Percentiles rank a stretch among this genome's conserved stretches.
Evolutionary conservation across 2,888 invertebrate genomes (phyloP).

Genomic region (Lumbricus terrestris): DNA sequence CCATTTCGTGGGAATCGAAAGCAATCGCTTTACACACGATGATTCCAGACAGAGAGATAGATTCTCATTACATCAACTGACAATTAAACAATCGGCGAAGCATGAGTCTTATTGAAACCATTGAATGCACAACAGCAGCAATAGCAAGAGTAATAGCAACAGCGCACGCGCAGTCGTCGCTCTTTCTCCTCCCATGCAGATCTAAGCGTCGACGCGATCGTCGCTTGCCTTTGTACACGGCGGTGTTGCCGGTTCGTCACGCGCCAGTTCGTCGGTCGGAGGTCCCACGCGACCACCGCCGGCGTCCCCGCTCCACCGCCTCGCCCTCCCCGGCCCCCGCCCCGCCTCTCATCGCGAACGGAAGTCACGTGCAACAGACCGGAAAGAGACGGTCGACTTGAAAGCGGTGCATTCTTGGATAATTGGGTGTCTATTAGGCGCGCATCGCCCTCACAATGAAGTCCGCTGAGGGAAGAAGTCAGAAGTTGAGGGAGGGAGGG

Average conservation of each 20-base stretch:
- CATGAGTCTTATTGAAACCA: background rate
- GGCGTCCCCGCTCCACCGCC: background rate
- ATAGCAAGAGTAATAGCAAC: no score
- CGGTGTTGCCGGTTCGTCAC: background rate
- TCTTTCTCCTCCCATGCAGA: background rate
- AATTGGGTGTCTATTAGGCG: slow-evolving; percentile 13
- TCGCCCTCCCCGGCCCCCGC: background rate
- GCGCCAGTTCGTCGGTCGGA: background rate
- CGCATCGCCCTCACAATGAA: background rate
- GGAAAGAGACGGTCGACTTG: background rate
- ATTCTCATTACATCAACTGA: background rate
- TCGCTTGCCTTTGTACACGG: background rate
- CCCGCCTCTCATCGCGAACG: background rate
- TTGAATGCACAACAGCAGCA: background rate
- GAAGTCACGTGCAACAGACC: slow-evolving; percentile 14
- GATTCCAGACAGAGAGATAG: no score
- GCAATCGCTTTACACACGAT: background rate
- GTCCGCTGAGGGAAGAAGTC: background rate
- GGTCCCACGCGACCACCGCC: background rate
- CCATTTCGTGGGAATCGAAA: background rate
- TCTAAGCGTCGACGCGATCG: background rate
- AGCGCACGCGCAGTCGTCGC: background rate
- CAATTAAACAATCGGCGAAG: background rate
- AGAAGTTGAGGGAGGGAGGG: background rate
- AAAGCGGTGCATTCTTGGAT: slow-evolving; percentile 10